Evolutionary conservation across 2,113 vertebrate species (phyloP), one percentile per base, ranked within the genome.

Genomic region (Serilophus lunatus): DNA sequence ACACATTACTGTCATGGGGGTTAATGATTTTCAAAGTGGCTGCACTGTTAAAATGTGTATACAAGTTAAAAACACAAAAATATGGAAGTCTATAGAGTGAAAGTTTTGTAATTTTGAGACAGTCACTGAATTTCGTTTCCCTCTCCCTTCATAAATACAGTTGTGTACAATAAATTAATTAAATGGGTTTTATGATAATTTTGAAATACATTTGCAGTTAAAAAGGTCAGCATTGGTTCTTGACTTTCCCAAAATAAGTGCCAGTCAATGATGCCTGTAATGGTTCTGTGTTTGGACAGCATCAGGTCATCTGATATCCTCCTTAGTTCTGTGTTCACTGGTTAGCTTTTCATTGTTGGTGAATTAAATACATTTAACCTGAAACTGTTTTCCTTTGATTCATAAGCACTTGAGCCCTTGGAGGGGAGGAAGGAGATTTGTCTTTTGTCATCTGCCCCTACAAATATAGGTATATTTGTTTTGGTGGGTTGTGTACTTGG

Each of bases 251-350:
- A 12, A 63, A 72, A 31, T 31, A 81, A 77, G 22, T 2, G 1
- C 18, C 35, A 82, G 7, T 63, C 44, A 60, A 4, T 36, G 65
- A 23, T 38, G 28, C 31, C 18, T 66, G n/a, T 42, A 63, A 28
- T 23, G 8, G 31, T 76, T n/a, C 42, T 1, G 0, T 40, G 35
- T 61, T 65, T 66, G 1, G 1, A 35, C 9, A n/a, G 23, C 19
- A 51, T 23, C 18, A 18, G 51, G 54, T 64, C 36, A 49, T 31
- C 38, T 18, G 7, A 42, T 36, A 81, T 4, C 5, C 12, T 75
- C n/a, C 24, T 59, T 24, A 82, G 18, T 36, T 89, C 24, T 65
- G 77, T n/a, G n/a, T n/a, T n/a, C n/a, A 33, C 76, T 68, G 44
- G 4, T 51, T 70, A 57, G 44, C 4, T 2, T 45, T 82, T 71